A percentile compares a stretch with the other conserved stretches of the same genome.
These are phyloP conservation scores for Centruroides sculpturatus DNA, from an alignment of 1,140 invertebrate species.

Conservation along the genomic window DNA sequence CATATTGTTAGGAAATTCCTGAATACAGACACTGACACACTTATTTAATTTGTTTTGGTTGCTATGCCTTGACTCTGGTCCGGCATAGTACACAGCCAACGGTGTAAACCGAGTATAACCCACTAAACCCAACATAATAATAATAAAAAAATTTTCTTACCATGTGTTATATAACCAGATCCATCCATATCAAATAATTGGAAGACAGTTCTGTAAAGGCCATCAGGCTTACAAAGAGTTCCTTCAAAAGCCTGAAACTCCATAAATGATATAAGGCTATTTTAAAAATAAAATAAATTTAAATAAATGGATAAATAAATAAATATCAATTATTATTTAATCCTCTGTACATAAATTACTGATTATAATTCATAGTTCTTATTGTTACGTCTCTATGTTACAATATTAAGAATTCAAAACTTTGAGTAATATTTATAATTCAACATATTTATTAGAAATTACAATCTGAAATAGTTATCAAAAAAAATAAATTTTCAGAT, in stretches of 20 bases:
- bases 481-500: too few relatives aligned
- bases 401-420: background rate
- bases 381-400: background rate
- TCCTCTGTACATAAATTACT: background rate
- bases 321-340: background rate
- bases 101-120: too few relatives aligned
- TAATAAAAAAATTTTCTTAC: constrained; percentile 4
- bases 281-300: constrained; percentile 17
- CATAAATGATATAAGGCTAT: constrained; percentile 74
- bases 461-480: too few relatives aligned
- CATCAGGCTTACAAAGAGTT: constrained; percentile 86
- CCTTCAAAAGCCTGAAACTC: constrained; percentile 98
- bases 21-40: too few relatives aligned
- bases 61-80: too few relatives aligned
- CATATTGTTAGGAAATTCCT: too few relatives aligned
- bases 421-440: background rate
- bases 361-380: background rate
- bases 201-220: constrained; percentile 94
- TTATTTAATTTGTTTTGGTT: too few relatives aligned
- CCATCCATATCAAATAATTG: constrained; percentile 97
- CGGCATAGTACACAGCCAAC: too few relatives aligned
- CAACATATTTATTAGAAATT: background rate
- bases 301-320: constrained; percentile 2
- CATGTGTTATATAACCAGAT: constrained; percentile 78
- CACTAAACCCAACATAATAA: too few relatives aligned